These are phyloP conservation scores for Echeneis naucrates DNA, from an alignment of 2,797 vertebrate genomes.

Conservation along the genomic window DNA sequence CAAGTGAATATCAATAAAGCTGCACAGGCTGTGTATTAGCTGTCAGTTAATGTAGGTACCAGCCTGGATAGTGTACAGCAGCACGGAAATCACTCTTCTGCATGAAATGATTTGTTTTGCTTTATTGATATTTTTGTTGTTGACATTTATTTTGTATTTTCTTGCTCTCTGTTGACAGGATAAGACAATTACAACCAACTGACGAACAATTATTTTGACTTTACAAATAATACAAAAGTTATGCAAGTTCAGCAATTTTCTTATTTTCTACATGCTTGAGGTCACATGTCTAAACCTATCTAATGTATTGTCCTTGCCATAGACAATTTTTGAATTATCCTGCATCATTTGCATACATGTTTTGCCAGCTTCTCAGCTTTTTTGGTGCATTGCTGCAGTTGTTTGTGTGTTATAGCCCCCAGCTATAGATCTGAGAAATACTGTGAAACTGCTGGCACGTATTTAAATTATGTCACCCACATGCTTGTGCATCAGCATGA, in stretches of 20 bases:
- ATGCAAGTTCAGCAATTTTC: background rate
- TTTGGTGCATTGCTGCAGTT: background rate
- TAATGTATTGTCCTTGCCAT: background rate
- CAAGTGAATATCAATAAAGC: slow-evolving; percentile 60
- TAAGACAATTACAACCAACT: background rate
- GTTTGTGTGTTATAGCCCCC: background rate
- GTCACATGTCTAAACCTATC: background rate
- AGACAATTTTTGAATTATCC: background rate
- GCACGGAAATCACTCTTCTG: background rate
- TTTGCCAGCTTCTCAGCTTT: background rate
- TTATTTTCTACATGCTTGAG: background rate
- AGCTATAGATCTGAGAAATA: background rate
- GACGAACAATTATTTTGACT: background rate
- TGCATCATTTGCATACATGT: background rate
- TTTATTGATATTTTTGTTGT: background rate
- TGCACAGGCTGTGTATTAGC: slow-evolving; percentile 38
- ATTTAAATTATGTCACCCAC: background rate
- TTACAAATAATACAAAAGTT: background rate
- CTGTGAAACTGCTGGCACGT: background rate
- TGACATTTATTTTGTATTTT: background rate
- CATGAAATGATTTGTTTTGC: slow-evolving; percentile 2
- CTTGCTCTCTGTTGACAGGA: background rate
- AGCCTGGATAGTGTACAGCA: slow-evolving; percentile 14
- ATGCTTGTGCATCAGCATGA: slow-evolving; percentile 1
- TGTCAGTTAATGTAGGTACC: slow-evolving; percentile 31